phyloP scores from a whole-genome alignment of 2,113 vertebrate species.

The Zingel zingel region DNA sequence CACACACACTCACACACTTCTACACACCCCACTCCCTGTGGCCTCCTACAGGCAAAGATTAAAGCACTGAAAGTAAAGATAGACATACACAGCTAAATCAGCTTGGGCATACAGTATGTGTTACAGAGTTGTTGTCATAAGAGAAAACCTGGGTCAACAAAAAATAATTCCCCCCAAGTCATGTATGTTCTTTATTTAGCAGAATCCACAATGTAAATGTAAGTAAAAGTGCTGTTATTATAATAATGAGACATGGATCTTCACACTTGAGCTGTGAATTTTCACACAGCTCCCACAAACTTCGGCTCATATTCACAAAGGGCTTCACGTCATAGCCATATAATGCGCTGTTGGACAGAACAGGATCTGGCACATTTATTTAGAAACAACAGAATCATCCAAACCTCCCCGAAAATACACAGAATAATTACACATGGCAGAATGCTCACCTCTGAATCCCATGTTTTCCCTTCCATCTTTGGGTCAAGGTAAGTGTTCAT shows the following conservation, averaged over 20 bases:
- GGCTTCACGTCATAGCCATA: not conserved
- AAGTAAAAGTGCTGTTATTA: constrained; percentile 14
- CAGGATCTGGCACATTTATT: not conserved
- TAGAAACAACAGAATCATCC: constrained; percentile 1
- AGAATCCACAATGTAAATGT: not conserved
- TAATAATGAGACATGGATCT: constrained; percentile 22
- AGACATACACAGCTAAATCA: not conserved
- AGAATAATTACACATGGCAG: not conserved
- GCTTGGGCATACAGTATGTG: not conserved
- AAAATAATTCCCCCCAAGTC: not conserved
- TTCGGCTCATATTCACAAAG: constrained; percentile 5
- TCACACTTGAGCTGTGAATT: constrained; percentile 55
- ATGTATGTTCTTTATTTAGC: constrained; percentile 2
- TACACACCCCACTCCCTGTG: not conserved
- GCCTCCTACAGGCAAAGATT: constrained; percentile 11
- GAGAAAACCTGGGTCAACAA: not conserved
- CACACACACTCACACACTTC: not conserved
- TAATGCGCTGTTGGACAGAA: not conserved
- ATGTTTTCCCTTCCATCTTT: not conserved
- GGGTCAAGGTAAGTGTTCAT: constrained; percentile 13
- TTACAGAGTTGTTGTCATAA: not conserved
- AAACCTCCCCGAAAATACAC: not conserved
- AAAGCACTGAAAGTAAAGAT: constrained; percentile 27
- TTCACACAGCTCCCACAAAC: constrained; percentile 44
- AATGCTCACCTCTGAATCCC: not conserved